Conservation (phyloP, 2,888 invertebrate species). For the Drosophila neonasuta region DNA sequence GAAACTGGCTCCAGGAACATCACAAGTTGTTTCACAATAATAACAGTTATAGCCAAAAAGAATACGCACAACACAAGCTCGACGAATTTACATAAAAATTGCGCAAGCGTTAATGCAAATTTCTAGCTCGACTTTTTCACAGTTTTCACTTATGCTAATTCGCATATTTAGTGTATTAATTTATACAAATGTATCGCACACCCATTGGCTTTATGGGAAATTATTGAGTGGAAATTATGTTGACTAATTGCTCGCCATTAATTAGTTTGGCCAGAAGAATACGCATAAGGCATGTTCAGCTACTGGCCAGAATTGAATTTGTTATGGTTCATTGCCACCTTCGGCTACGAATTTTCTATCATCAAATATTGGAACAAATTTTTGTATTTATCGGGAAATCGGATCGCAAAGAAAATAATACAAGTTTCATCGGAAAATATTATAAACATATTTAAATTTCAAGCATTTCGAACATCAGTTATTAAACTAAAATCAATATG, state of each 20-base stretch:
- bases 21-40: constrained; percentile 22
- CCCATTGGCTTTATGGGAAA: constrained; percentile 52
- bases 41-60: constrained; percentile 34
- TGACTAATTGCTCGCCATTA: constrained; percentile 71
- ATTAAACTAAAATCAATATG: background rate
- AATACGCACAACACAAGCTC: background rate
- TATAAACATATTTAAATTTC: background rate
- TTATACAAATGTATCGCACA: constrained; percentile 29
- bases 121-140: constrained; percentile 21
- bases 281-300: constrained; percentile 22
- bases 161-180: constrained; percentile 27
- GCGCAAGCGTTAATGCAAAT: constrained; percentile 38
- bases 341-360: no score
- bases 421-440: background rate
- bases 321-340: constrained; percentile 53
- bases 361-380: constrained; percentile 1
- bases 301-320: constrained; percentile 50
- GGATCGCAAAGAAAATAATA: no score
- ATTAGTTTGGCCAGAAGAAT: constrained; percentile 31
- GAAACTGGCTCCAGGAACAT: constrained; percentile 56
- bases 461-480: background rate
- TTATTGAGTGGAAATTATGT: constrained; percentile 68
- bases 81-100: constrained; percentile 15
- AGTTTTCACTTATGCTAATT: constrained; percentile 41
- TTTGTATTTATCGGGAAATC: background rate